Percentiles rank a stretch among this genome's conserved stretches.
Conservation (phyloP, 2,888 invertebrate genomes). For the Anoplius nigerrimus region DNA sequence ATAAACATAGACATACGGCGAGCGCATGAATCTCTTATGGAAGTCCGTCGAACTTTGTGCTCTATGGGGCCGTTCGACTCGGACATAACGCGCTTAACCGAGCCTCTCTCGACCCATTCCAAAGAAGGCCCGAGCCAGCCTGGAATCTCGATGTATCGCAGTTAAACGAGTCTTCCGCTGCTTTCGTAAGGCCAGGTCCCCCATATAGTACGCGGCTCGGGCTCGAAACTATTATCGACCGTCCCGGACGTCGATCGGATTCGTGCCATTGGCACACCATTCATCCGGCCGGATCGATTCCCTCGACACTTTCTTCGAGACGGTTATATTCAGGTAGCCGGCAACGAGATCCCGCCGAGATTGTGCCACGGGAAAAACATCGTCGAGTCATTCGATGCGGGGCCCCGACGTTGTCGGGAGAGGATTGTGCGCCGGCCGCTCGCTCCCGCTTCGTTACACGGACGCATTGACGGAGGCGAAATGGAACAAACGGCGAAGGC, state of each 20-base stretch:
- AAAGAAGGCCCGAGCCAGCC: background rate
- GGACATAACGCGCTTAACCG: slow-evolving; percentile 20
- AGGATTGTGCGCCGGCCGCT: no score
- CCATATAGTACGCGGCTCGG: slow-evolving; percentile 9
- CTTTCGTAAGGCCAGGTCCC: background rate
- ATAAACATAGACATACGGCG: no score
- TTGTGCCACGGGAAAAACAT: slow-evolving; percentile 9
- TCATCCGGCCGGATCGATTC: slow-evolving; percentile 28
- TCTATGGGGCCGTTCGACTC: no score
- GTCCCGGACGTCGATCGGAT: slow-evolving; percentile 20
- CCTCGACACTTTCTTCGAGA: slow-evolving; percentile 28
- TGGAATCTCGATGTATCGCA: slow-evolving; percentile 28
- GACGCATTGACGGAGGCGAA: no score
- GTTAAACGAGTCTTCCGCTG: slow-evolving; percentile 22
- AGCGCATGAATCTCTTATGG: no score
- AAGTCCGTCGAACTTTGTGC: no score
- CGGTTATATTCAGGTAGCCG: slow-evolving; percentile 27
- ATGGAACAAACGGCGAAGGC: slow-evolving; percentile 27
- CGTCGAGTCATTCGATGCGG: no score
- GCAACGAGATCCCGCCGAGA: slow-evolving; percentile 7
- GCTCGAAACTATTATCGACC: slow-evolving; percentile 33
- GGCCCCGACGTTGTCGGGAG: slow-evolving; percentile 26
- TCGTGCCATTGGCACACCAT: slow-evolving; percentile 24
- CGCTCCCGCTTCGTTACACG: no score
- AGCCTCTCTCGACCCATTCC: background rate